Evolutionary conservation across 2,888 invertebrate genomes (phyloP).

Genomic region (Archaeoteleia sp.): DNA sequence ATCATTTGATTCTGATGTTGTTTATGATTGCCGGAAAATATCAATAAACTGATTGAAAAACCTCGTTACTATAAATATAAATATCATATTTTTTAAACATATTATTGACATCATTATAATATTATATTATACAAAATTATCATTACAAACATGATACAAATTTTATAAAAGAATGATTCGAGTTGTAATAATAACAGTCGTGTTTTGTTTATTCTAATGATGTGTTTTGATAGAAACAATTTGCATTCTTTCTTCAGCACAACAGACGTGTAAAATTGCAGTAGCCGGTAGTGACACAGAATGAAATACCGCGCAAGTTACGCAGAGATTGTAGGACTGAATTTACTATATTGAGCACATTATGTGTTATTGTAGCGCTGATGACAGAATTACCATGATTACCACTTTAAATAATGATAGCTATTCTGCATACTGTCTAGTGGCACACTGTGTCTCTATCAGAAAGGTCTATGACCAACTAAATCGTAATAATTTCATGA

Average conservation of each 20-base stretch:
- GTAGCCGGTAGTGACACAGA: constrained; percentile 59
- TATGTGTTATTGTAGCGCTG: constrained; percentile 57
- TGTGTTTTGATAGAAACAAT: no score
- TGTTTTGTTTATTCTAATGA: no score
- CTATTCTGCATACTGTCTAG: constrained; percentile 59
- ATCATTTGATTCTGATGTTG: constrained; percentile 38
- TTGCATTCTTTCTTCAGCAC: no score
- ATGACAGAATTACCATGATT: constrained; percentile 72
- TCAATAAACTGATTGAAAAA: constrained; percentile 10
- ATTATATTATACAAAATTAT: no score
- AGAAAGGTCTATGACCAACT: constrained; percentile 40
- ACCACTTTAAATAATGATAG: constrained; percentile 70
- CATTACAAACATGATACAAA: no score
- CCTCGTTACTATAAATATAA: not conserved
- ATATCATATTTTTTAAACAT: not conserved
- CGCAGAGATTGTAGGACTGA: constrained; percentile 60
- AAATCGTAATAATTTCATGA: constrained; percentile 27
- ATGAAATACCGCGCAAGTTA: constrained; percentile 62
- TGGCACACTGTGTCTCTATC: constrained; percentile 29
- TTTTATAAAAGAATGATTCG: no score
- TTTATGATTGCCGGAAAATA: constrained; percentile 46
- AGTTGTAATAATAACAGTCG: no score
- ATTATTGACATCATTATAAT: no score
- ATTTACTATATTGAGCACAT: constrained; percentile 52
- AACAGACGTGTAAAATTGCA: constrained; percentile 43